Evolutionary conservation across 2,888 invertebrate species (phyloP), one percentile per base, ranked within the genome.

Genomic region (Koerneria pararmatus): DNA sequence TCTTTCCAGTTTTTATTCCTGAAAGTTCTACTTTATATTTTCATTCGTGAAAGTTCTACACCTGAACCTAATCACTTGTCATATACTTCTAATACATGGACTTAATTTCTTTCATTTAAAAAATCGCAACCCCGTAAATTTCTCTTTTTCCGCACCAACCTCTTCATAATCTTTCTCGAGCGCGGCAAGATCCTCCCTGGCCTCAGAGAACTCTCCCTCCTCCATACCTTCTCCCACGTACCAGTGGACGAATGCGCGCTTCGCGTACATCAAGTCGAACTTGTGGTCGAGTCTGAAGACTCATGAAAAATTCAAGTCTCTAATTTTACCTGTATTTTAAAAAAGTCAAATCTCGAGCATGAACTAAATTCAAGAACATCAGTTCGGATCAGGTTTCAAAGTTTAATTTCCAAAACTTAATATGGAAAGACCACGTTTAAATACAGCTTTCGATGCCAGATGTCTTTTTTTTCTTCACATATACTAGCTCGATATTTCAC

Each of bases 181-280:
- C 24, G 77, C 77, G 2, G 77, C 77, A 41, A 77, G 66, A 54
- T 78, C 77, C 53, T 82, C 82, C 51, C 82, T 70, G 29, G 82
- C 82, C 54, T 82, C 82, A n/a, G 72, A 73, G 66, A 81, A 81
- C 63, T 81, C 81, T 61, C 81, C 81, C 67, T 81, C 82, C 54
- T 82, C 82, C 82, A 82, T 82, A 49, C 82, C 82, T 61, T 82
- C 82, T 19, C 82, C 82, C 34, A 82, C 82, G 83, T 87, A 92
- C 91, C 90, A 93, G 85, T 93, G 92, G 19, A 93, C 89, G 83
- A 93, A 93, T 4, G 92, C 91, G 68, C 62, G 51, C 62, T 62
- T 62, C 1, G 88, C 86, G 79, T 89, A 91, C 88, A 93, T 90
- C 56, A 90, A 84, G 67, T 89, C 89, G 83, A 89, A 71, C 84